Base-by-base conservation (phyloP, 2,797 vertebrate species). In the Coregonus sp. region DNA sequence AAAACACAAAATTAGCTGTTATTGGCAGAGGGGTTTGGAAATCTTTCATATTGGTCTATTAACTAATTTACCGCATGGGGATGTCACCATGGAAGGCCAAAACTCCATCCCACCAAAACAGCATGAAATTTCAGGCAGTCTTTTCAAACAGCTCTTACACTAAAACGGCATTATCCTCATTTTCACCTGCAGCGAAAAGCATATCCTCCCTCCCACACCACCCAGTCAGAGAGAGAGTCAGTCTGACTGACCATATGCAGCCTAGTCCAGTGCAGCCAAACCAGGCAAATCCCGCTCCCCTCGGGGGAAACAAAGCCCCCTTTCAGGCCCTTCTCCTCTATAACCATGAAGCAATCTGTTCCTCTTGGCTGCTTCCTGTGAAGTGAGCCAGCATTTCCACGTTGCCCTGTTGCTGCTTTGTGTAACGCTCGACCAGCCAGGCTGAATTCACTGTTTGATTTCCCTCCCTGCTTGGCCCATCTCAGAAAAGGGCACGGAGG, bases 271-370 rank as follows among this genome's bases (percentile, higher is more conserved):
- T 77, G 83, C 86, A 86, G 82, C 83, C 84, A 85, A 86, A 84
- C 86, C 81, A 69, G 72, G 54, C 59, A 69, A 66, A 65, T 85
- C 81, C 75, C 75, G 77, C 85, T 80, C 63, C 78, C 88, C 89
- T 88, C 82, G 47, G 40, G 86, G 85, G 82, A 89, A 91, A 92
- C 90, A 92, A 92, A 93, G 91, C 82, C 86, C 88, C 87, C 89
- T 92, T 93, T 93, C 91, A 93, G 89, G 76, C 83, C 35, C 11
- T 79, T 82, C 84, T 87, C 81, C 70, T 80, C 86, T 88, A 87
- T 82, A 86, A 89, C 90, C 86, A 86, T 88, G 89, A 90, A 89
- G 86, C 88, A 93, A 91, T 93, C 90, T 93, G 90, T 93, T 92
- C 90, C 88, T 90, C 88, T 87, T 85, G 88, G 87, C 80, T 90